These are phyloP conservation scores for Psittacara wagleri DNA, from an alignment of 2,113 vertebrate species.

Conservation along the genomic window DNA sequence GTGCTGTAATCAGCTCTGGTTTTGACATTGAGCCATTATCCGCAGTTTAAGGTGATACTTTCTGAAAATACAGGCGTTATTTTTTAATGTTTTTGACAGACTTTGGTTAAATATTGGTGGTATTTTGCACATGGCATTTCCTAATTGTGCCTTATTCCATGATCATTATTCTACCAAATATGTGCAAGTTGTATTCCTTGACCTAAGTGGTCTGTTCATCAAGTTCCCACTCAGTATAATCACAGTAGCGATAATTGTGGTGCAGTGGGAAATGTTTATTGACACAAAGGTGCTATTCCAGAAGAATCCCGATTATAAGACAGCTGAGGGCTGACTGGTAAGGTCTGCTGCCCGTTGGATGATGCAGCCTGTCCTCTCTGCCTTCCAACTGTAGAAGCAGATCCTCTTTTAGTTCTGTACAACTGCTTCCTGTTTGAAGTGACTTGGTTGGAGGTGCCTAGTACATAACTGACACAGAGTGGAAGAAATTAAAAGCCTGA, in stretches of 20 bases:
- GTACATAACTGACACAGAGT: neutral
- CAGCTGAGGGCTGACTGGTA: neutral
- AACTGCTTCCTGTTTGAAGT: slow-evolving; percentile 14
- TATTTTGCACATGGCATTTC: neutral
- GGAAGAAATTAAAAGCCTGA: neutral
- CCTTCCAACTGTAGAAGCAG: neutral
- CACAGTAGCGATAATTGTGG: neutral
- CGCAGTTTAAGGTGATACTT: neutral
- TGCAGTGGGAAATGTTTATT: neutral
- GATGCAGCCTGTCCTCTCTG: neutral
- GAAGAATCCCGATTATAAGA: neutral
- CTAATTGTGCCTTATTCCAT: neutral
- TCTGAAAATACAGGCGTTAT: fast-evolving
- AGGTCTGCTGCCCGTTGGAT: neutral
- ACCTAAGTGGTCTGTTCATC: neutral
- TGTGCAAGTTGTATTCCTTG: neutral
- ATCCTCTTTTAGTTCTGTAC: slow-evolving; percentile 31
- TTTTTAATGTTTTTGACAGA: neutral
- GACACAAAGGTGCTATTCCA: neutral
- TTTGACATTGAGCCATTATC: neutral
- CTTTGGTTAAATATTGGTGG: neutral
- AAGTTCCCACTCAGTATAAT: neutral
- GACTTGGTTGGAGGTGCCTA: neutral
- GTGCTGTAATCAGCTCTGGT: fast-evolving
- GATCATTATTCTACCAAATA: neutral